Evolutionary conservation across 2,113 vertebrate genomes (phyloP).

Genomic region (Halichoeres trimaculatus): DNA sequence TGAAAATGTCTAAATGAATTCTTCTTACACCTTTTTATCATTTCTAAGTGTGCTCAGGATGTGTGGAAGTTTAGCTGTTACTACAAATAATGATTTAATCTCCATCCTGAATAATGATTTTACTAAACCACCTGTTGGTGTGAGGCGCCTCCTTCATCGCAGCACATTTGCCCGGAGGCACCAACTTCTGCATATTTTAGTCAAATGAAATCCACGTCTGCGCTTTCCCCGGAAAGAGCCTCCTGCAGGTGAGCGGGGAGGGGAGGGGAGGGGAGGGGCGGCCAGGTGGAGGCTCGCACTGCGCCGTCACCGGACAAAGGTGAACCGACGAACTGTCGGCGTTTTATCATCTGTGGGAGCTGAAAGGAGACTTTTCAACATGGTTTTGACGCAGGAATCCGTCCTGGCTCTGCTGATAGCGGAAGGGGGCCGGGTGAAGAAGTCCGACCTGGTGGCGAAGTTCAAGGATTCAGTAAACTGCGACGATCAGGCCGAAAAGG

Average conservation of each 20-base stretch:
- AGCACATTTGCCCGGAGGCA: not conserved
- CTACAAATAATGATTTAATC: no score
- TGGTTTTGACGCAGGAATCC: constrained; percentile 83
- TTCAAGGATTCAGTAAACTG: constrained; percentile 84
- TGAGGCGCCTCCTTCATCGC: not conserved
- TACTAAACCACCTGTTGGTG: no score
- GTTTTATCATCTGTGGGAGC: not conserved
- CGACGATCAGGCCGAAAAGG: constrained; percentile 77
- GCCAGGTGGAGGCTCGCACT: constrained; percentile 45
- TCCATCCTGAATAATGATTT: no score
- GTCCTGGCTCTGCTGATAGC: constrained; percentile 83
- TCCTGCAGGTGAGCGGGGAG: constrained; percentile 51
- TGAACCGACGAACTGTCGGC: not conserved
- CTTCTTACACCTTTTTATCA: no score
- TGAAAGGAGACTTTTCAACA: constrained; percentile 23
- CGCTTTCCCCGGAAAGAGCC: constrained; percentile 53
- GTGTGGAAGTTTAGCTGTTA: no score
- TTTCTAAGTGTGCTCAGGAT: no score
- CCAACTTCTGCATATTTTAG: constrained; percentile 66
- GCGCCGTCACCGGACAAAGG: constrained; percentile 1
- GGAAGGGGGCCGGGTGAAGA: constrained; percentile 82
- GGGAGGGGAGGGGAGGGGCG: constrained; percentile 19
- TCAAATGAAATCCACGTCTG: constrained; percentile 67
- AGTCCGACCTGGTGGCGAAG: constrained; percentile 81
- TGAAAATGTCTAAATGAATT: no score